Evolutionary conservation across 2,888 invertebrate species (phyloP).

Genomic region (Proisotoma minuta): DNA sequence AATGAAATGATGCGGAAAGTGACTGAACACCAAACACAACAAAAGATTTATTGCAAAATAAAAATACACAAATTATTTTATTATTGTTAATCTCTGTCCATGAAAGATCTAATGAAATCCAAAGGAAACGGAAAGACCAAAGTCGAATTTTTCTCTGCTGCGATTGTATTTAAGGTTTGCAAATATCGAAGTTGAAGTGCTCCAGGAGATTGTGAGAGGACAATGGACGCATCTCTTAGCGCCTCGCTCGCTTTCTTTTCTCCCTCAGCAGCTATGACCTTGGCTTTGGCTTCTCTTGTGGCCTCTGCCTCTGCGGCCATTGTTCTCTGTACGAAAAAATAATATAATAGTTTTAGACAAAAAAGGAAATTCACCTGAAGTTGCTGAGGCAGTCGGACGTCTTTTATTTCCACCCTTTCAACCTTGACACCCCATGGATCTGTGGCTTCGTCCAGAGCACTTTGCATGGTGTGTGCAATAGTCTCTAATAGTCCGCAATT

Average conservation of each 20-base stretch:
- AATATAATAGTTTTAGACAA: too few species aligned
- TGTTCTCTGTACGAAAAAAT: constrained; percentile 25
- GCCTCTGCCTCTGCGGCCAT: constrained; percentile 56
- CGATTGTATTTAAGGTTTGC: constrained; percentile 76
- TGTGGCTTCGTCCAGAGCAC: constrained; percentile 21
- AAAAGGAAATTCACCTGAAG: too few species aligned
- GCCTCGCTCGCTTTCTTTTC: constrained; percentile 93
- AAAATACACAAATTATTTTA: too few species aligned
- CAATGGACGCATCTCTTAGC: constrained; percentile 88
- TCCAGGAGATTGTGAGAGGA: constrained; percentile 88
- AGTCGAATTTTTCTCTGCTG: constrained; percentile 90
- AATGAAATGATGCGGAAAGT: too few species aligned
- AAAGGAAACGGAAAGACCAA: constrained; percentile 90
- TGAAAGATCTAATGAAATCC: constrained; percentile 63
- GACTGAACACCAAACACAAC: too few species aligned
- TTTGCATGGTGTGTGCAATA: constrained; percentile 16
- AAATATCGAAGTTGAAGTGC: constrained; percentile 89
- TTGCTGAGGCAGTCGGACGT: constrained; percentile 20
- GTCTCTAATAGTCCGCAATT: constrained; percentile 20
- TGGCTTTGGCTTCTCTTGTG: constrained; percentile 53
- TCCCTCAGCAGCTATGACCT: constrained; percentile 92
- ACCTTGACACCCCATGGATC: constrained; percentile 31
- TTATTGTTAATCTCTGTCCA: neutral
- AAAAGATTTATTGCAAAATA: too few species aligned
- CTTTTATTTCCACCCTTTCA: constrained; percentile 29